Evolutionary conservation across 2,888 invertebrate species (phyloP).

Genomic region (Drosophila mimica): DNA sequence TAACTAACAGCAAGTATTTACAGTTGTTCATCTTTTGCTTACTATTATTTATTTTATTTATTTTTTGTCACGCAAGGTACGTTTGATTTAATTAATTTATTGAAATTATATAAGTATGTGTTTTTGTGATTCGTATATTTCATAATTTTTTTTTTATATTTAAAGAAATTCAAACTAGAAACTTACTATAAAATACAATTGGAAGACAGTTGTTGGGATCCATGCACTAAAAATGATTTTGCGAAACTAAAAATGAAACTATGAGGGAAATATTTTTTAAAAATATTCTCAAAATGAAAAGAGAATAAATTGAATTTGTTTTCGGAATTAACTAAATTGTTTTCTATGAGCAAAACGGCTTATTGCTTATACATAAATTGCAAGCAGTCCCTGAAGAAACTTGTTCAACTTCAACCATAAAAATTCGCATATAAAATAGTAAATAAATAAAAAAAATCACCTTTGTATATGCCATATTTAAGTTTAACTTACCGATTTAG

Average conservation of each 20-base stretch:
- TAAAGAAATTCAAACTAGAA: conserved; percentile 61
- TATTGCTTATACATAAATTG: conserved; percentile 78
- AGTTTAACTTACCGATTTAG: conserved; percentile 53
- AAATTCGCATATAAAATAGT: conserved; percentile 72
- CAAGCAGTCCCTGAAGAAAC: conserved; percentile 79
- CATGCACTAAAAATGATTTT: conserved; percentile 58
- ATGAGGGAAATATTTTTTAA: not conserved
- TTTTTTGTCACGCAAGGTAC: conserved; percentile 77
- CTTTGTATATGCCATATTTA: conserved; percentile 40
- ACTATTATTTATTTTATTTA: conserved; percentile 30
- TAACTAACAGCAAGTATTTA: conserved; percentile 80
- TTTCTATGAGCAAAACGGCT: conserved; percentile 69
- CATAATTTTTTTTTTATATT: conserved; percentile 21
- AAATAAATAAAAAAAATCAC: conserved; percentile 63
- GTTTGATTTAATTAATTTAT: conserved; percentile 67
- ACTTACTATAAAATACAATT: conserved; percentile 69
- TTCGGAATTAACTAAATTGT: not conserved
- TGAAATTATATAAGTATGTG: conserved; percentile 38
- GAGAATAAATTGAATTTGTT: conserved; percentile 9
- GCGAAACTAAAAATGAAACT: conserved; percentile 5
- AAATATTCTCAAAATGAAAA: not conserved
- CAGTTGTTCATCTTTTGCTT: conserved; percentile 57
- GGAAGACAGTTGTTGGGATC: conserved; percentile 79
- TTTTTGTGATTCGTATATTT: conserved; percentile 18
- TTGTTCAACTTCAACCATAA: conserved; percentile 65